Evolutionary conservation across 2,888 invertebrate genomes (phyloP).

Genomic region (Pristionchus arcanus): DNA sequence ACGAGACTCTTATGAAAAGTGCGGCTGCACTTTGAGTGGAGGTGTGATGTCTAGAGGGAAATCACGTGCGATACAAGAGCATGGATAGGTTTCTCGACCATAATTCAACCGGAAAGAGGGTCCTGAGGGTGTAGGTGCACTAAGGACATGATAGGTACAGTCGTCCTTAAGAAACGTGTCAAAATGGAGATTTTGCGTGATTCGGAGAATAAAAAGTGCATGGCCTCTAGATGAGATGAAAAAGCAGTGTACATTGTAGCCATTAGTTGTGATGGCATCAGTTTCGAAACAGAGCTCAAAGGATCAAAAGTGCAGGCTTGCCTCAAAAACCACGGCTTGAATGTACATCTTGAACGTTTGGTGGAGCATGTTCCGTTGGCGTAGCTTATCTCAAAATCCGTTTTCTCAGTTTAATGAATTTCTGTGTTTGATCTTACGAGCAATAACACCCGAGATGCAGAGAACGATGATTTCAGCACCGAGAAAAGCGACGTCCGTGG

Average conservation of each 20-base stretch:
- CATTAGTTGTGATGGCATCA: no score
- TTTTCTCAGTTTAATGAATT: background rate
- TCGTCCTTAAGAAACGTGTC: no score
- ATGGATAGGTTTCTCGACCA: background rate
- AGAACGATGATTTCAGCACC: constrained; percentile 87
- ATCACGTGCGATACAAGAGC: background rate
- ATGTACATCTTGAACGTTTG: constrained; percentile 91
- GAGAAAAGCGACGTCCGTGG: constrained; percentile 87
- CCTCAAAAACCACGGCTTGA: constrained; percentile 85
- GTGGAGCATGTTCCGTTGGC: constrained; percentile 87
- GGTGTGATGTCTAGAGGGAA: background rate
- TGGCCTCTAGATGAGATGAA: no score
- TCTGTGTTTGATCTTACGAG: constrained; percentile 80
- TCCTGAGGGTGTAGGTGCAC: background rate
- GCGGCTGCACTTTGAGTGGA: background rate
- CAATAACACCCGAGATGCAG: constrained; percentile 86
- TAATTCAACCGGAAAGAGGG: background rate
- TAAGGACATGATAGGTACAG: background rate
- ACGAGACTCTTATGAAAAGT: background rate
- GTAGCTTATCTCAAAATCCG: constrained; percentile 13
- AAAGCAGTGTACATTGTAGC: no score
- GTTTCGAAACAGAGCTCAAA: background rate
- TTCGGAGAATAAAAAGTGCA: no score
- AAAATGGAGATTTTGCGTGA: no score
- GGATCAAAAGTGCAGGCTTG: background rate